Base-by-base conservation (phyloP, 1,140 invertebrate species). In the Danaus plexippus region DNA sequence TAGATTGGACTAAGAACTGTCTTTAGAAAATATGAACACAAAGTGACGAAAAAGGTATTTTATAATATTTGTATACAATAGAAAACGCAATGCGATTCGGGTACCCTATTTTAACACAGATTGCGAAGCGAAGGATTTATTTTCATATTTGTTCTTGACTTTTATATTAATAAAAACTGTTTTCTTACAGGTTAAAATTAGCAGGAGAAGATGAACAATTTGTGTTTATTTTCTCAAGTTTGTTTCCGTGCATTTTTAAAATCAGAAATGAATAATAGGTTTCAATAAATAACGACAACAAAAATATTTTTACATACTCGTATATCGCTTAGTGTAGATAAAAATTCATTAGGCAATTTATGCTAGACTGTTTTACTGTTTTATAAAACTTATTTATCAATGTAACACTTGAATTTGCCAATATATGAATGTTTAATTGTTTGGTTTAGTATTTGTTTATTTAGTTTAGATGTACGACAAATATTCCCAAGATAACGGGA, bases 1-100 rank as follows among this genome's bases (percentile, higher is more conserved):
- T 40, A 69, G 76, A 74, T 74, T 81, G 76, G 82, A 85, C 77
- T 85, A 71, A 80, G 10, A 57, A 61, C 48, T 56, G 18, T 54
- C n/a, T 46, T 41, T 46, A 40, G 15, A 59, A 49, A 58, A 47
- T 46, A 12, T 53, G n/a, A 53, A 50, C 12, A 53, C 32, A n/a
- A 47, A 10, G 40, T 8, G 50, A 12, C 18, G 11, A 52, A 41
- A 41, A 11, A 42, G 42, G 40, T 42, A 42, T 41, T 51, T 32
- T 51, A 11, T 11, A 42, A 9, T 41, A 12, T 41, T 18, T 41
- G 50, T 52, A 52, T 43, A 7, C 1, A 10, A 12, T 11, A 41
- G 5, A 41, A 43, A 7, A 43, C 15, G 52, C 56, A 13, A 52
- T 57, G 75, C 75, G 75, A 77, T 49, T 49, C 59, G 71, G 74